These are phyloP conservation scores for Temnothorax curvispinosus DNA, from an alignment of 1,140 invertebrate species.

Conservation along the genomic window DNA sequence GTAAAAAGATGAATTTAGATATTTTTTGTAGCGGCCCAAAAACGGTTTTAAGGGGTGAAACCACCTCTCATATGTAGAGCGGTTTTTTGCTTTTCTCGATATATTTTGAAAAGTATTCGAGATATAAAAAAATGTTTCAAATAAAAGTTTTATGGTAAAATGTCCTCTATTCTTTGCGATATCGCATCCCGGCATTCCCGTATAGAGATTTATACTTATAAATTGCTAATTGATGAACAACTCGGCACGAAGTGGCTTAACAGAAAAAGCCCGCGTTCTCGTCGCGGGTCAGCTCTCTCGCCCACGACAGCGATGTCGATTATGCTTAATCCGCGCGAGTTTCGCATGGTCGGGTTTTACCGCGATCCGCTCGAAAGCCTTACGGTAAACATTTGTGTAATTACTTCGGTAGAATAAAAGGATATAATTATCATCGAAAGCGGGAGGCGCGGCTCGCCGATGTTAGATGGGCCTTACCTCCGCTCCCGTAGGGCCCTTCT, in stretches of 20 bases:
- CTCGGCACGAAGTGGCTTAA: not conserved
- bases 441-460: slow-evolving; percentile 61
- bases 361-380: slow-evolving; percentile 46
- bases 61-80: no score
- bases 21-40: no score
- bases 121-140: no score
- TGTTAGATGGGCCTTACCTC: slow-evolving; percentile 62
- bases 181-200: slow-evolving; percentile 1
- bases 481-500: slow-evolving; percentile 54
- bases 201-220: slow-evolving; percentile 41
- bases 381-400: slow-evolving; percentile 80
- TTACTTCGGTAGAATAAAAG: slow-evolving; percentile 75
- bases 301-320: slow-evolving; percentile 40
- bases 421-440: slow-evolving; percentile 73
- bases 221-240: slow-evolving; percentile 35
- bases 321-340: slow-evolving; percentile 18
- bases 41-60: no score
- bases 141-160: no score
- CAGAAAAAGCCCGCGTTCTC: not conserved
- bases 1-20: no score
- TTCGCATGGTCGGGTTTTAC: slow-evolving; percentile 52
- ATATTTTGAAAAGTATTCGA: no score
- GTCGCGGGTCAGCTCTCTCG: not conserved
- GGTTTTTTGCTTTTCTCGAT: no score
- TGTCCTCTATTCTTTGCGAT: no score